These are phyloP conservation scores for Argya squamiceps DNA, from an alignment of 2,797 vertebrate species.

Conservation along the genomic window DNA sequence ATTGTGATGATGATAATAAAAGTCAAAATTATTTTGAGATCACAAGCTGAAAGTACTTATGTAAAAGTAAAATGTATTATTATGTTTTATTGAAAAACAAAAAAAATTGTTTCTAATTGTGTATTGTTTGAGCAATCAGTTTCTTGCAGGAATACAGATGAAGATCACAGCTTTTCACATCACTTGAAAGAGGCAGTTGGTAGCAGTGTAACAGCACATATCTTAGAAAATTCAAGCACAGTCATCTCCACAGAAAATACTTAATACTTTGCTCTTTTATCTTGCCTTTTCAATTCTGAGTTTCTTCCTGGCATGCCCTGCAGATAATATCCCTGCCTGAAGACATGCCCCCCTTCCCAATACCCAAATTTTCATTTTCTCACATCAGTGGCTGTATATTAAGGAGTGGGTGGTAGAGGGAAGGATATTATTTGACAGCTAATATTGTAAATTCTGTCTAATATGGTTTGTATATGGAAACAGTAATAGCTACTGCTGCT, in stretches of 20 bases:
- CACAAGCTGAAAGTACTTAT: neutral
- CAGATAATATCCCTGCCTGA: neutral
- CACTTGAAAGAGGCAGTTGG: neutral
- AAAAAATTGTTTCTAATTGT: neutral
- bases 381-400: slow-evolving; percentile 3
- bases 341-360: neutral
- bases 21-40: neutral
- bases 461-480: slow-evolving; percentile 41
- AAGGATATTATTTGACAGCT: slow-evolving; percentile 49
- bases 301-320: neutral
- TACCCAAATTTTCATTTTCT: neutral
- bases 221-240: neutral
- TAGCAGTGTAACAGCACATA: neutral
- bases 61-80: neutral
- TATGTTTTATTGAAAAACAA: neutral
- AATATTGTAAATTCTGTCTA: slow-evolving; percentile 47
- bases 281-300: neutral
- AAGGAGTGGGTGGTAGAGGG: slow-evolving; percentile 3
- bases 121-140: neutral
- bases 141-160: slow-evolving; percentile 1
- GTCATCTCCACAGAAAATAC: neutral
- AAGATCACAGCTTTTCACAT: slow-evolving; percentile 24
- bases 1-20: neutral
- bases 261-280: slow-evolving; percentile 14
- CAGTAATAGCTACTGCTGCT: slow-evolving; percentile 35